Conservation (phyloP, 2,888 invertebrate species). For the Onchidella celtica region DNA sequence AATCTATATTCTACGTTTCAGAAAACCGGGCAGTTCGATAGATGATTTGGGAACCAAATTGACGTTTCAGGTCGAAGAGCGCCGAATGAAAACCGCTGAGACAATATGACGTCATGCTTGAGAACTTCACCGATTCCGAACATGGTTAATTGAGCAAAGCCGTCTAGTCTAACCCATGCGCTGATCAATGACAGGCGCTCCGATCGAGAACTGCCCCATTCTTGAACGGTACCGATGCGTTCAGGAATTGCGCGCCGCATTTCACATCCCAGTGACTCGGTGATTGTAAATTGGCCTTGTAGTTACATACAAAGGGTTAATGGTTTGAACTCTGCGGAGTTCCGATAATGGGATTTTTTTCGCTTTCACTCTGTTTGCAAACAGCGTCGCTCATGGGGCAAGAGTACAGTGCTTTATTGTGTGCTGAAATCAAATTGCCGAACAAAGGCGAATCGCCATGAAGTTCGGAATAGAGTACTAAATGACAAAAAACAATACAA, state of each 20-base stretch:
- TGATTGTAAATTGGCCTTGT: constrained; percentile 15
- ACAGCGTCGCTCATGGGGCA: too few relatives aligned
- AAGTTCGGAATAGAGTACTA: too few relatives aligned
- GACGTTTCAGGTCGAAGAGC: too few relatives aligned
- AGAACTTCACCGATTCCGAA: background rate
- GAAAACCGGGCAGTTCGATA: too few relatives aligned
- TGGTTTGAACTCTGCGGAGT: constrained; percentile 28
- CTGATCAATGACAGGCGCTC: background rate
- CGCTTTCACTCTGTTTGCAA: too few relatives aligned
- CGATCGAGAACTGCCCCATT: background rate
- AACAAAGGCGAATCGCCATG: too few relatives aligned
- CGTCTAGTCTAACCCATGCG: background rate
- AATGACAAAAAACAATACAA: too few relatives aligned
- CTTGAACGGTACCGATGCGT: background rate
- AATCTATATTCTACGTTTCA: too few relatives aligned
- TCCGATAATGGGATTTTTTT: constrained; percentile 36
- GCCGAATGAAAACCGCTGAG: too few relatives aligned
- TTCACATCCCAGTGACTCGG: constrained; percentile 23
- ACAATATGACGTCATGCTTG: background rate
- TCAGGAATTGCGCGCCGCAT: constrained; percentile 17
- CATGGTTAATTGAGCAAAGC: background rate
- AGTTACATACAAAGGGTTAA: constrained; percentile 27
- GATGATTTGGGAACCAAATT: too few relatives aligned
- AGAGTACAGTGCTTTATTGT: too few relatives aligned
- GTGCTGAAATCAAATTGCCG: too few relatives aligned